Conservation (phyloP, 2,113 vertebrate species). For the Carassius gibelio region DNA sequence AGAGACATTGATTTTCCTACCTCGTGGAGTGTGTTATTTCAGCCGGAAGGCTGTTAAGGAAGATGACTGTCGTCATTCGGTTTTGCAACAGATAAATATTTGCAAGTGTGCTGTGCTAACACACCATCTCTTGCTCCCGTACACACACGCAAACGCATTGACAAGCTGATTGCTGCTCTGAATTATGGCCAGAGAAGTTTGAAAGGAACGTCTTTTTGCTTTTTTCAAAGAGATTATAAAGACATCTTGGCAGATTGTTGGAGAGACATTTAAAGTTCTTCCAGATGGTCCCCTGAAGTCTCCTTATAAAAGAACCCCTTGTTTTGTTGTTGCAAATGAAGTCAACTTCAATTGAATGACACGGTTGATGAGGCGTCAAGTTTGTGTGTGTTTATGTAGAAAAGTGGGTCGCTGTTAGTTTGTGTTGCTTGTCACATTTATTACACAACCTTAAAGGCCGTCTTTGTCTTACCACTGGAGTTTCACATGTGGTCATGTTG, state of each 20-base stretch:
- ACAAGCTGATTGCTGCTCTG: slow-evolving; percentile 40
- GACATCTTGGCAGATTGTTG: slow-evolving; percentile 57
- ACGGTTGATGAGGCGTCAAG: slow-evolving; percentile 31
- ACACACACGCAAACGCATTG: slow-evolving; percentile 26
- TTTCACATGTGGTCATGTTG: neutral
- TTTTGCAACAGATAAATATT: slow-evolving; percentile 45
- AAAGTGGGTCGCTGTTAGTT: neutral
- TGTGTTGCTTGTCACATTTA: neutral
- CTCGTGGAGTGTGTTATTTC: slow-evolving; percentile 51
- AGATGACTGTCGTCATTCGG: slow-evolving; percentile 37
- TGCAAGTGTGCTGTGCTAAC: slow-evolving; percentile 30
- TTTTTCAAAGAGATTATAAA: slow-evolving; percentile 56
- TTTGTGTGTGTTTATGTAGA: slow-evolving; percentile 21
- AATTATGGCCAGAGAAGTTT: slow-evolving; percentile 52
- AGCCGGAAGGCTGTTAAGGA: slow-evolving; percentile 45
- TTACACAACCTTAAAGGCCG: neutral
- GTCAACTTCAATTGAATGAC: slow-evolving; percentile 1
- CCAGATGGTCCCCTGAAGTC: slow-evolving; percentile 68
- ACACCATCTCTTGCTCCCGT: slow-evolving; percentile 21
- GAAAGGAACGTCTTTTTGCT: slow-evolving; percentile 35
- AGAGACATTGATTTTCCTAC: slow-evolving; percentile 48
- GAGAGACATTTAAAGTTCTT: slow-evolving; percentile 66
- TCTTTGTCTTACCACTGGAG: neutral
- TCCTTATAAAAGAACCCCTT: slow-evolving; percentile 62
- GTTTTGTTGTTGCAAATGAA: slow-evolving; percentile 63